A percentile compares a stretch with the other conserved stretches of the same genome.
phyloP scores from a whole-genome alignment of 1,140 invertebrate species.

The Trachymyrmex cornetzi region DNA sequence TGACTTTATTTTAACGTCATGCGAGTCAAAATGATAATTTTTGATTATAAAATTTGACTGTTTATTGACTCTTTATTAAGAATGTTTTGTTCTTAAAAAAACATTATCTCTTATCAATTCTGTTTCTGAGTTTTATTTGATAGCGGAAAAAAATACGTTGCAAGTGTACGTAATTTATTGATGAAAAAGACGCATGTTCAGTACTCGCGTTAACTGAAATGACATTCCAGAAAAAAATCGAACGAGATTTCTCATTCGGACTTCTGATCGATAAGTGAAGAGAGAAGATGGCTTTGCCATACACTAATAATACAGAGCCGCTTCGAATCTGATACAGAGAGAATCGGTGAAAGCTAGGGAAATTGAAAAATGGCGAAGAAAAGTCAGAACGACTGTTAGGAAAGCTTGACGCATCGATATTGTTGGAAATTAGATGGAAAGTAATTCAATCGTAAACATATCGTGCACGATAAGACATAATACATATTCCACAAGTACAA shows the following conservation, averaged over 20 bases:
- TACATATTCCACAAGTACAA: neutral
- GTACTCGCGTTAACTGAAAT: neutral
- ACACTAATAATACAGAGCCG: neutral
- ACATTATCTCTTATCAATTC: no score
- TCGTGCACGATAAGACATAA: no score
- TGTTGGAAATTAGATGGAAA: neutral
- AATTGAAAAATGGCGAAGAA: constrained; percentile 9
- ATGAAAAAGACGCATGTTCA: neutral
- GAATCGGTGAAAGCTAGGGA: neutral
- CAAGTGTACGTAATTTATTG: neutral
- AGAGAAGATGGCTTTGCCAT: neutral
- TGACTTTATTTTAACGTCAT: no score
- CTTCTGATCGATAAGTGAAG: neutral
- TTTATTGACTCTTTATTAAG: no score
- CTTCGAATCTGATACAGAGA: neutral
- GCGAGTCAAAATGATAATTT: no score
- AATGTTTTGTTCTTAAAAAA: no score
- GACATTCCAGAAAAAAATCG: neutral
- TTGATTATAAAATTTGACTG: no score
- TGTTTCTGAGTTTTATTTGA: no score
- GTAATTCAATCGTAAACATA: neutral
- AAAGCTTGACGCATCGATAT: neutral
- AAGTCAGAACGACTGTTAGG: neutral
- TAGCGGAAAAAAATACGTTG: neutral
- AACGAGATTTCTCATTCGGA: neutral